Evolutionary conservation across 2,797 vertebrate species (phyloP).

Genomic region (Loriculus beryllinus): DNA sequence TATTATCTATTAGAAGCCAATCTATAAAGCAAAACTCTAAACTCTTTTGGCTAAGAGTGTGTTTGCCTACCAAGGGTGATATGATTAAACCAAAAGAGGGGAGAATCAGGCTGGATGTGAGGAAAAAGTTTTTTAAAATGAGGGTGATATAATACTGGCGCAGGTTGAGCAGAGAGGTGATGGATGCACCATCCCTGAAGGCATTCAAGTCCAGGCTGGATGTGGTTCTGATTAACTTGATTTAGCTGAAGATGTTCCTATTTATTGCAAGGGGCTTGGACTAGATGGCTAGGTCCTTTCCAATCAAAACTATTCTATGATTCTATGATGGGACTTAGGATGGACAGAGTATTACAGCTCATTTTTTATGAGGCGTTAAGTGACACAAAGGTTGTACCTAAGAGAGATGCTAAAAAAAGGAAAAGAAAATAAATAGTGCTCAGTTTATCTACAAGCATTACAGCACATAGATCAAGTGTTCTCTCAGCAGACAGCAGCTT

Average conservation of each 20-base stretch:
- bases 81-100: not conserved
- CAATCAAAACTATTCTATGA: not conserved
- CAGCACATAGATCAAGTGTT: not conserved
- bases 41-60: not conserved
- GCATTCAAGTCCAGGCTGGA: not conserved
- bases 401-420: not conserved
- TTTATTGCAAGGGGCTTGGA: not conserved
- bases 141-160: not conserved
- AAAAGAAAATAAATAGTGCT: not conserved
- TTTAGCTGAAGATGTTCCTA: not conserved
- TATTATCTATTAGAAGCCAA: not conserved
- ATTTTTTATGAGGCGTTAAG: not conserved
- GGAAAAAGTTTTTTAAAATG: not conserved
- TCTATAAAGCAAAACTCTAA: not conserved
- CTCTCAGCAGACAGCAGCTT: not conserved
- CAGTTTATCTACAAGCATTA: not conserved
- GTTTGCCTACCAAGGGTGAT: not conserved
- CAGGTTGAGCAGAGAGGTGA: not conserved
- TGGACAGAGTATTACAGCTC: not conserved
- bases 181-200: not conserved
- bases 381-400: not conserved
- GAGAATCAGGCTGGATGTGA: not conserved
- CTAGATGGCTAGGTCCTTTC: not conserved
- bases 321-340: not conserved
- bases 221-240: not conserved